Evolutionary conservation across 2,113 vertebrate species (phyloP).

Genomic region (Chrysochloris asiatica): DNA sequence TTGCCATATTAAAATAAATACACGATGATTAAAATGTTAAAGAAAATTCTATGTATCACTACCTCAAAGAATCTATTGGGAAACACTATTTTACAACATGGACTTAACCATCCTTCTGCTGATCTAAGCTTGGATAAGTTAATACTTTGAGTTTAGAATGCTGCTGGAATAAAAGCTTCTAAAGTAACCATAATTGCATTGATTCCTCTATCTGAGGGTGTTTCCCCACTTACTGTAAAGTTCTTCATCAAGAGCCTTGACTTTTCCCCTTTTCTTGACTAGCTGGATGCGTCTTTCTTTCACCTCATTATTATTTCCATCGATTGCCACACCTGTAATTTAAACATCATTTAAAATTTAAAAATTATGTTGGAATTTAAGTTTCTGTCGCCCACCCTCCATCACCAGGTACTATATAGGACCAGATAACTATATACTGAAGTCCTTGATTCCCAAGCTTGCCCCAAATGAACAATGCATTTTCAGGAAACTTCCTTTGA

Average conservation of each 20-base stretch:
- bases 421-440: not conserved
- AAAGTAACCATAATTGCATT: accelerated
- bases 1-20: conserved; percentile 17
- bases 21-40: not conserved
- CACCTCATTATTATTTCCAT: conserved; percentile 87
- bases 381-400: not conserved
- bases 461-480: not conserved
- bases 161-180: not conserved
- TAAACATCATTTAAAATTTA: not conserved
- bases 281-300: conserved; percentile 89
- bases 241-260: conserved; percentile 95
- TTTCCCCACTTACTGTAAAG: conserved; percentile 90
- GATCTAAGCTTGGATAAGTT: not conserved
- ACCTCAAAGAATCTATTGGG: not conserved
- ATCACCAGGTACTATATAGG: accelerated
- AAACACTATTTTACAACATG: not conserved
- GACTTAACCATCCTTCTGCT: not conserved
- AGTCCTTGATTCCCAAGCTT: not conserved
- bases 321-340: conserved; percentile 93
- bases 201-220: accelerated
- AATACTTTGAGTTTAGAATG: not conserved
- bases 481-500: not conserved
- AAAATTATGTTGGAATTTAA: not conserved
- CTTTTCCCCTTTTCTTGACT: conserved; percentile 96
- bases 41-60: not conserved